These are phyloP conservation scores for Drosophila saltans DNA, from an alignment of 1,140 invertebrate genomes.

Conservation along the genomic window DNA sequence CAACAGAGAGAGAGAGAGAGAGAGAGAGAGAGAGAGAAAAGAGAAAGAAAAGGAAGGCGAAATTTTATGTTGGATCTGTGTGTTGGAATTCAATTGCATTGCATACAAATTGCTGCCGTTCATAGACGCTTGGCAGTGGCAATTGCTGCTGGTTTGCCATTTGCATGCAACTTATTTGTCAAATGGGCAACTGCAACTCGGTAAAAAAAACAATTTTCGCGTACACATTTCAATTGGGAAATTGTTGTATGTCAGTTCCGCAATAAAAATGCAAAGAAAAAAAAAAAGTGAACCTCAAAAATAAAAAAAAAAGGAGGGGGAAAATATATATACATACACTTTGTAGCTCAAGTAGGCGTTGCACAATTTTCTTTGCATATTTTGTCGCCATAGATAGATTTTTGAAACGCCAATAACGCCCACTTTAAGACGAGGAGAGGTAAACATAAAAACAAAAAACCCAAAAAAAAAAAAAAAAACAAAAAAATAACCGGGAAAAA, in stretches of 20 bases:
- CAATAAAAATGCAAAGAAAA: constrained; percentile 47
- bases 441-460: background rate
- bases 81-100: constrained; percentile 73
- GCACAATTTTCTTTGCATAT: constrained; percentile 74
- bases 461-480: background rate
- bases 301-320: constrained; percentile 21
- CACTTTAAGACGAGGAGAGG: constrained; percentile 37
- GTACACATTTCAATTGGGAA: constrained; percentile 79
- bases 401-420: constrained; percentile 59
- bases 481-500: background rate
- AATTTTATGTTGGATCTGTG: constrained; percentile 23
- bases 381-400: constrained; percentile 73
- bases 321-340: constrained; percentile 30
- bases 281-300: constrained; percentile 1
- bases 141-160: constrained; percentile 44
- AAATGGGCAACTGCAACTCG: constrained; percentile 44
- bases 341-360: constrained; percentile 65
- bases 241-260: constrained; percentile 68
- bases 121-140: constrained; percentile 31
- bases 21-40: background rate
- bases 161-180: constrained; percentile 80
- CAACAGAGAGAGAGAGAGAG: background rate
- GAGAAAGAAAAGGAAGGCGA: background rate
- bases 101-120: constrained; percentile 64
- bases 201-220: constrained; percentile 61